Base-by-base conservation (phyloP, 2,888 invertebrate genomes). In the Parasteatoda lunata region DNA sequence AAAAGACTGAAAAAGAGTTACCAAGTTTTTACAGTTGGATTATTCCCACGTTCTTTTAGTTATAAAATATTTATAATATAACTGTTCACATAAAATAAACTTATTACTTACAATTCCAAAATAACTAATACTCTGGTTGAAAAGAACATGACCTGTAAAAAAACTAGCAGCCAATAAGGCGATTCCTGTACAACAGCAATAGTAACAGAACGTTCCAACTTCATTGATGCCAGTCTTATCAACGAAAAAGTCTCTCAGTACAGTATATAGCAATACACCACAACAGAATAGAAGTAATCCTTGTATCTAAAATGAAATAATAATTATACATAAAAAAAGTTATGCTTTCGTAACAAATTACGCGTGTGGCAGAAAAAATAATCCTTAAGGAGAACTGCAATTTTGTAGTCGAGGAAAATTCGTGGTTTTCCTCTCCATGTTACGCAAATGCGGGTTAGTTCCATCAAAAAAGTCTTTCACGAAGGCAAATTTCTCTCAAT, bases 41-140 rank as follows among this genome's bases (percentile, higher is more conserved):
- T n/a, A 5, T 4, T 15, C 8, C 30, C n/a, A n/a, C 15, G 5
- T 68, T 9, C n/a, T 4, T 11, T 4, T 68, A 68, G 30, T 11
- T 59, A 13, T 15, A 8, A 15, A 68, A 68, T 68, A 30, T 68
- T 9, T 68, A 15, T 13, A 8, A 13, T 68, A 3, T 5, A 13
- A 4, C 9, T 15, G 49, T n/a, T 11, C 52, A 15, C 11, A 48
- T 15, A 1, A 51, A 8, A 7, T 49, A 6, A 72, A 9, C 15
- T 51, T 15, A 15, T 45, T 30, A 80, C 77, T 77, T 71, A 83
- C 83, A 47, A 52, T 3, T n/a, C 49, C 70, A 30, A 52, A 83
- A 15, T 47, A 51, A 45, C 7, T 48, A 3, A 48, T 51, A 5
- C 65, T 70, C 5, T 77, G 77, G 15, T 30, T 66, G n/a, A 77